These are phyloP conservation scores for Thalassarche chlororhynchos DNA, from an alignment of 2,113 vertebrate genomes.

Conservation along the genomic window DNA sequence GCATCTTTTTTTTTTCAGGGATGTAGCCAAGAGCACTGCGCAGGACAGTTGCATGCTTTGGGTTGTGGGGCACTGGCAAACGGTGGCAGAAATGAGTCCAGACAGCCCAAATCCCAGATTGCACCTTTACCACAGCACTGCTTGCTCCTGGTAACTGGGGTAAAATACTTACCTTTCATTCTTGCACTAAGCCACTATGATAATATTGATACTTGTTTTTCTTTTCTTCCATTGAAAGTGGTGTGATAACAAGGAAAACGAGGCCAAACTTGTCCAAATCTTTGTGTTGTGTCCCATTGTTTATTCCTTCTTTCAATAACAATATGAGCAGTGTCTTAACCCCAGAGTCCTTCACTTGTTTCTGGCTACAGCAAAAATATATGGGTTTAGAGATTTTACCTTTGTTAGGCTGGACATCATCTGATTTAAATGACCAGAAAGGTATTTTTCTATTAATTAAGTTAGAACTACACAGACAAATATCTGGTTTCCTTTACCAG, in stretches of 20 bases:
- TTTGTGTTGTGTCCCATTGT: background rate
- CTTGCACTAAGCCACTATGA: background rate
- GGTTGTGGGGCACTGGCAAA: too few species aligned
- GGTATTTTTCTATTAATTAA: background rate
- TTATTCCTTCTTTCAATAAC: background rate
- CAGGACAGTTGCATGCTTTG: background rate
- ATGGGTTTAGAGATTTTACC: background rate
- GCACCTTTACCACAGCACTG: background rate
- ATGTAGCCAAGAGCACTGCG: too few species aligned
- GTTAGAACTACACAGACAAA: background rate
- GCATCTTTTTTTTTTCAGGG: background rate
- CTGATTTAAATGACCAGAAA: background rate
- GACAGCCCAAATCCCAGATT: background rate
- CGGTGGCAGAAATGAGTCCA: background rate
- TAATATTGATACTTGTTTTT: background rate
- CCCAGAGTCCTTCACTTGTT: background rate
- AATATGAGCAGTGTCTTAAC: background rate
- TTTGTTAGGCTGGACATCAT: background rate
- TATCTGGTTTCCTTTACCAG: background rate
- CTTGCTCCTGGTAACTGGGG: background rate
- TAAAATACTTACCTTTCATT: background rate
- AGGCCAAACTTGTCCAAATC: too few species aligned
- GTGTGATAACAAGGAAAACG: background rate
- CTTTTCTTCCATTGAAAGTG: background rate
- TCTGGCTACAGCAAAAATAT: background rate